Conservation (phyloP, 2,113 vertebrate species). For the Pedetes capensis region DNA sequence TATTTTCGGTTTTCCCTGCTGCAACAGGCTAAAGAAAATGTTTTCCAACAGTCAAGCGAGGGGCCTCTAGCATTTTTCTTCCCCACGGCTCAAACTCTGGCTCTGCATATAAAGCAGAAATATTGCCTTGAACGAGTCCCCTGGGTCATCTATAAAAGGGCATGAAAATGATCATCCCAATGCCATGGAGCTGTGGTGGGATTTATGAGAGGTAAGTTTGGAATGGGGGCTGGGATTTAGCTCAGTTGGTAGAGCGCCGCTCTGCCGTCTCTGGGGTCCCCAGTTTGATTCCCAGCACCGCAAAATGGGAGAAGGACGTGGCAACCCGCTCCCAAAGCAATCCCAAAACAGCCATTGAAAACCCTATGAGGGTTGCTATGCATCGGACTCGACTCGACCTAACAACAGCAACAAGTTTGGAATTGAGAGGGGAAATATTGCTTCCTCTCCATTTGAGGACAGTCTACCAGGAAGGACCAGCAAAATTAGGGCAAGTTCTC, state of each 20-base stretch:
- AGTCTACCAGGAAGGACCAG: neutral
- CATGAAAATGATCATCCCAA: neutral
- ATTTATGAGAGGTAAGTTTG: neutral
- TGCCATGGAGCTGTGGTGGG: neutral
- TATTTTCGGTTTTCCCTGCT: too few species aligned
- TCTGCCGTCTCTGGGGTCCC: too few species aligned
- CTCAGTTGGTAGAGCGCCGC: too few species aligned
- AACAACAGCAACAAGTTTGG: too few species aligned
- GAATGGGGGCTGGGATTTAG: neutral
- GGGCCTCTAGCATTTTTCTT: neutral
- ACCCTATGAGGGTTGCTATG: too few species aligned
- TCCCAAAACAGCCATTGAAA: too few species aligned
- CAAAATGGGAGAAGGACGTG: too few species aligned
- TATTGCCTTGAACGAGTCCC: neutral
- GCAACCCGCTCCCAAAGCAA: too few species aligned
- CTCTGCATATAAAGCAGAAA: neutral
- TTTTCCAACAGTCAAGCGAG: neutral
- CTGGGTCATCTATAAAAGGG: neutral
- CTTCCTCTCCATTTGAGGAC: neutral
- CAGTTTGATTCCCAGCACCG: too few species aligned
- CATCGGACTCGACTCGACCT: too few species aligned
- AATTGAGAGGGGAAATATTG: neutral
- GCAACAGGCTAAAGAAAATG: too few species aligned
- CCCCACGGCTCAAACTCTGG: neutral
- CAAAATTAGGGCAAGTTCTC: neutral